A percentile compares a stretch with the other conserved stretches of the same genome.
phyloP scores from a whole-genome alignment of 2,888 invertebrate species.

The Volucella bombylans region DNA sequence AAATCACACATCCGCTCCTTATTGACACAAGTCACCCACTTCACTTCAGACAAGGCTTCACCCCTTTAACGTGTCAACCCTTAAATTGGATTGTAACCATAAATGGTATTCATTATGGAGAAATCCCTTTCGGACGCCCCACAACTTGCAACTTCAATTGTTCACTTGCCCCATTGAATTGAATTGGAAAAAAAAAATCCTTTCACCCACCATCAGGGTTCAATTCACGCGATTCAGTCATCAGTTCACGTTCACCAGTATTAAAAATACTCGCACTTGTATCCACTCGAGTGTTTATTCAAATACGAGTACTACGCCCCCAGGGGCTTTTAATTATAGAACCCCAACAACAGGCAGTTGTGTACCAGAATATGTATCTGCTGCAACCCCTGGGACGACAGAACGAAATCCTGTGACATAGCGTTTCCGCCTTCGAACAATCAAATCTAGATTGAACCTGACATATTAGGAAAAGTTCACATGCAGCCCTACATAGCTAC shows the following conservation, averaged over 20 bases:
- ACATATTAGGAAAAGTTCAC: conserved; percentile 36
- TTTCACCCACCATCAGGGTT: conserved; percentile 26
- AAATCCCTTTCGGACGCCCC: not conserved
- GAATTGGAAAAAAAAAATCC: not conserved
- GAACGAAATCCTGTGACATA: not conserved
- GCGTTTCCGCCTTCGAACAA: conserved; percentile 12
- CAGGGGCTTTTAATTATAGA: conserved; percentile 65
- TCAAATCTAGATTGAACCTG: conserved; percentile 59
- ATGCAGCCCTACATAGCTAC: conserved; percentile 26
- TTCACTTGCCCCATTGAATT: conserved; percentile 20
- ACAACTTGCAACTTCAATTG: conserved; percentile 19
- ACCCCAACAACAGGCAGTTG: conserved; percentile 39
- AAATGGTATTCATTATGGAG: not conserved
- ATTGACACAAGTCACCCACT: not conserved
- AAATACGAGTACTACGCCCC: conserved; percentile 64
- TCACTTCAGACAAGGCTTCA: not conserved
- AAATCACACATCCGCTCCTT: conserved; percentile 1
- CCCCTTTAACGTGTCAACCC: conserved; percentile 17
- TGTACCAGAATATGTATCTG: conserved; percentile 7
- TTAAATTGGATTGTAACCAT: not conserved
- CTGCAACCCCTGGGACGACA: conserved; percentile 20
- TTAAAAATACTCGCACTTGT: conserved; percentile 20
- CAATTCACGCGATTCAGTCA: conserved; percentile 19
- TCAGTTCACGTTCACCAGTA: conserved; percentile 11
- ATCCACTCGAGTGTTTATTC: conserved; percentile 60